A percentile compares a stretch with the other conserved stretches of the same genome.
Conservation (phyloP, 2,888 invertebrate genomes). For the Salticus scenicus region DNA sequence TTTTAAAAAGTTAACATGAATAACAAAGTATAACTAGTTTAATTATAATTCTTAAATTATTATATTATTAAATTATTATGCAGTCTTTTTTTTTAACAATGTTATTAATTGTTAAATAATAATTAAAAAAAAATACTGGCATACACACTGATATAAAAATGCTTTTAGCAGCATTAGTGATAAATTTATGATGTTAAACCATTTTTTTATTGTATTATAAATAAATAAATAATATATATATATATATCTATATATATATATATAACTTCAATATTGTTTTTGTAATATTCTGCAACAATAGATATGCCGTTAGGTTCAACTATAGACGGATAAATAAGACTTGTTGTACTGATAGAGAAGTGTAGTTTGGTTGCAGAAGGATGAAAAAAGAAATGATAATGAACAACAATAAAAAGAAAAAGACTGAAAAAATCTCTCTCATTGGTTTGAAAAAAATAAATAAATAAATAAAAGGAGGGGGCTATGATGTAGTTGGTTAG, state of each 20-base stretch:
- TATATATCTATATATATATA: conserved; percentile 8
- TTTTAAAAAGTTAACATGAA: too few species aligned
- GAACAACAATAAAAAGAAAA: too few species aligned
- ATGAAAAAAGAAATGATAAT: background rate
- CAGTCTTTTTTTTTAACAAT: too few species aligned
- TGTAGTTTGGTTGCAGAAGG: conserved; percentile 56
- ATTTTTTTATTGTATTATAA: conserved; percentile 16
- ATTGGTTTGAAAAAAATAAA: conserved; percentile 37
- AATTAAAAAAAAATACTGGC: conserved; percentile 42
- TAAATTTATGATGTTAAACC: conserved; percentile 34
- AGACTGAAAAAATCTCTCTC: conserved; percentile 47
- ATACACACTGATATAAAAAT: conserved; percentile 69
- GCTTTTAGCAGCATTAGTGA: conserved; percentile 67
- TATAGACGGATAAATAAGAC: conserved; percentile 45
- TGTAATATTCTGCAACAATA: conserved; percentile 62
- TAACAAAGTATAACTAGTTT: too few species aligned
- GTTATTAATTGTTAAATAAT: too few species aligned
- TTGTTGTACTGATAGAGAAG: conserved; percentile 58
- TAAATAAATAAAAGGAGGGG: too few species aligned
- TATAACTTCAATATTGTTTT: conserved; percentile 46
- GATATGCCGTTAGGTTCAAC: conserved; percentile 63
- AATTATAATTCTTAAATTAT: too few species aligned
- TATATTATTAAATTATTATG: too few species aligned
- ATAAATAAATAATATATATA: too few species aligned
- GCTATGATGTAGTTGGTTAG: conserved; percentile 58